Conservation (phyloP, 2,113 vertebrate species). For the Rhizomys pruinosus region DNA sequence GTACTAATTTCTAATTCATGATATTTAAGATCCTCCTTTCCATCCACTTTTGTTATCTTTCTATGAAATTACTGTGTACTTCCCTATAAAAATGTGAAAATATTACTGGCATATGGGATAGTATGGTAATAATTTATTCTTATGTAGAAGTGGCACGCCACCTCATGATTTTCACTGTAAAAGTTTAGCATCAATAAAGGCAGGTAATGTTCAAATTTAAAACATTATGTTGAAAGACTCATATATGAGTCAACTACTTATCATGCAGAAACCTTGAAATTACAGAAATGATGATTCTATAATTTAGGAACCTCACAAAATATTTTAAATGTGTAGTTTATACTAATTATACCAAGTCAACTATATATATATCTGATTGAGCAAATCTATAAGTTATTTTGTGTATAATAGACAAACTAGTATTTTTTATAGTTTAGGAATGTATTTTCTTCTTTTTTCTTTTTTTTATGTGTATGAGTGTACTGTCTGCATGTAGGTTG, state of each 20-base stretch:
- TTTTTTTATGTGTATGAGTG: no score
- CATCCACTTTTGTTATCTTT: neutral
- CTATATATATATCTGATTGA: neutral
- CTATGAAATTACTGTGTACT: neutral
- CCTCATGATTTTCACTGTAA: neutral
- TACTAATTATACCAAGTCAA: neutral
- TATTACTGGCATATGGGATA: neutral
- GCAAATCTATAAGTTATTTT: neutral
- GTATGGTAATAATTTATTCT: neutral
- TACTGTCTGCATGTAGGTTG: no score
- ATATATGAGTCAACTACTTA: neutral
- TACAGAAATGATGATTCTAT: neutral
- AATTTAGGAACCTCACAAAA: neutral
- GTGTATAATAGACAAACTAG: rapidly evolving
- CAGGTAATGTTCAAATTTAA: neutral
- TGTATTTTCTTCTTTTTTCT: neutral
- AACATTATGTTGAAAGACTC: neutral
- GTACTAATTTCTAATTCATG: neutral
- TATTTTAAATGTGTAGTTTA: neutral
- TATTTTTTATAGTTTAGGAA: neutral
- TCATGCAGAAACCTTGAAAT: neutral
- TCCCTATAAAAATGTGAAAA: conserved; percentile 37
- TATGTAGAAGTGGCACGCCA: neutral
- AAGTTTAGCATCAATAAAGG: neutral
- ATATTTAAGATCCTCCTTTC: neutral